Evolutionary conservation across 2,888 invertebrate genomes (phyloP), one percentile per base, ranked within the genome.

Genomic region (Apotomis betuletana): DNA sequence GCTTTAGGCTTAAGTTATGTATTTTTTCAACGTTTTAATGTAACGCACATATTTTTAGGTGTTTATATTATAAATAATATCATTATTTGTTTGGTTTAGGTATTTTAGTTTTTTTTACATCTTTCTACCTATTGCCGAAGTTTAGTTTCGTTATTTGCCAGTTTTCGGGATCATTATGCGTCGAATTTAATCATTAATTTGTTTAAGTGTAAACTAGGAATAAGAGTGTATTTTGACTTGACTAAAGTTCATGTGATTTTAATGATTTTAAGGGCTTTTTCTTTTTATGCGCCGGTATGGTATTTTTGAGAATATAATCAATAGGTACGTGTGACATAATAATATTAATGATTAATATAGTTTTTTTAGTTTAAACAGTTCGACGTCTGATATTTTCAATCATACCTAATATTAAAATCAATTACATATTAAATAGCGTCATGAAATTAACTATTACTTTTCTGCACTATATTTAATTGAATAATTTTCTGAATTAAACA

Each of bases 31-130:
- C n/a, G 13, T 54, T 63, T 67, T 62, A 51, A 62, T 67, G 58
- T 72, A 27, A 64, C 62, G 67, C 62, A 72, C 67, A 72, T 72
- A 71, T 71, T 71, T 72, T 67, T 72, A 46, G 67, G 63, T 9
- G 58, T 51, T 63, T 67, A 46, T 71, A 58, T 44, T 51, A 41
- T n/a, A 6, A 49, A 54, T 58, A 15, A 63, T 46, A 62, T 13
- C n/a, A 10, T 9, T 15, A 10, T 5, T 57, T 36, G 6, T 9
- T 62, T 58, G 44, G 58, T 58, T n/a, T 51, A 61, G 41, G 51
- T 58, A 41, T 41, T 36, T 52, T 59, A 51, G 51, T 63, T 44
- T 54, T 36, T 27, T 41, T 70, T n/a, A 44, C 13, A 13, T 52
- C n/a, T 64, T 27, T 27, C 9, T 67, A 46, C 55, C 51, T 55